These are phyloP conservation scores for Parthenolecanium corni DNA, from an alignment of 2,888 invertebrate genomes.

Conservation along the genomic window DNA sequence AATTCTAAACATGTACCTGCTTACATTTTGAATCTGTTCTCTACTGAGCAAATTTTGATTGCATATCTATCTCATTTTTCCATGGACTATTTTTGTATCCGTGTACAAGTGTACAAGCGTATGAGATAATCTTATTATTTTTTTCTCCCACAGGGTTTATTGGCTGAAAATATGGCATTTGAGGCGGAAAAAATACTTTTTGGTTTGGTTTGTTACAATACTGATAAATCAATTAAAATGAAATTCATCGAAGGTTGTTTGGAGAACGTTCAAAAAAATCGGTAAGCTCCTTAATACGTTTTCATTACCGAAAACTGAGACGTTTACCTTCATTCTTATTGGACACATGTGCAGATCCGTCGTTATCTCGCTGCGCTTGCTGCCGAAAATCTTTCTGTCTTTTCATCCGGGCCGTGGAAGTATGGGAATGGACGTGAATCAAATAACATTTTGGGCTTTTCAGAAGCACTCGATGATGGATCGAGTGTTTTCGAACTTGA, in stretches of 20 bases:
- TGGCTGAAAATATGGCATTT: slow-evolving; percentile 81
- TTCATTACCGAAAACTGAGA: neutral
- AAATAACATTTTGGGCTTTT: slow-evolving; percentile 85
- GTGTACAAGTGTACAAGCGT: too few relatives aligned
- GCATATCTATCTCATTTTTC: too few relatives aligned
- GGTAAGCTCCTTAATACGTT: slow-evolving; percentile 25
- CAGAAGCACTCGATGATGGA: slow-evolving; percentile 85
- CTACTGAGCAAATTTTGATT: too few relatives aligned
- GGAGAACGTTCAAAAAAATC: slow-evolving; percentile 48
- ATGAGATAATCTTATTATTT: too few relatives aligned
- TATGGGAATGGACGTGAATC: slow-evolving; percentile 66
- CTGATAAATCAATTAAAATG: slow-evolving; percentile 77
- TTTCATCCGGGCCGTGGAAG: slow-evolving; percentile 73
- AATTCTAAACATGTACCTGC: too few relatives aligned
- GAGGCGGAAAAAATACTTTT: slow-evolving; percentile 89
- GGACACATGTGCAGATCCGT: slow-evolving; percentile 52
- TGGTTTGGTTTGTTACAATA: slow-evolving; percentile 77
- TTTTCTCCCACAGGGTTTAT: slow-evolving; percentile 49
- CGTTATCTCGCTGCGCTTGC: slow-evolving; percentile 71
- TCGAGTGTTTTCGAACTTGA: slow-evolving; percentile 69
- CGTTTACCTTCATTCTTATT: neutral
- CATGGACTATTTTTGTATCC: too few relatives aligned
- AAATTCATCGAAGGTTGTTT: slow-evolving; percentile 92
- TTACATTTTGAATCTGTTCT: too few relatives aligned
- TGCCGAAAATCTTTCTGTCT: slow-evolving; percentile 82